Evolutionary conservation across 2,888 invertebrate species (phyloP).

Genomic region (Ophion obscuratus): DNA sequence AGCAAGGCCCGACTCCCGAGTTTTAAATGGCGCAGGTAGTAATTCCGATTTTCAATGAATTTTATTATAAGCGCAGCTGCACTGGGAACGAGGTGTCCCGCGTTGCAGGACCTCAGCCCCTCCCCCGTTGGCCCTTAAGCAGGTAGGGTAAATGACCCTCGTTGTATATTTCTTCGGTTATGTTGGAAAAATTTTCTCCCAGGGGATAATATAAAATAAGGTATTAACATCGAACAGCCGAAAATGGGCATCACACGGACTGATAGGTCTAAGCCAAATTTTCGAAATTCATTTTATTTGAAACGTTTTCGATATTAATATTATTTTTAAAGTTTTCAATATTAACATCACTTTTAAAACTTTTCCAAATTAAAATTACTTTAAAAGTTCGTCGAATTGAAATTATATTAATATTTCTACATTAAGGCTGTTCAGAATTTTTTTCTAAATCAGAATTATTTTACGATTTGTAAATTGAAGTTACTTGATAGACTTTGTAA

Average conservation of each 20-base stretch:
- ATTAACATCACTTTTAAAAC: background rate
- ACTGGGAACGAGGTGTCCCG: background rate
- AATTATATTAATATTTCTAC: too few relatives aligned
- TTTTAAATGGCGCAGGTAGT: conserved; percentile 16
- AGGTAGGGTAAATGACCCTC: conserved; percentile 5
- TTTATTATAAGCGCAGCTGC: conserved; percentile 17
- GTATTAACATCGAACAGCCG: background rate
- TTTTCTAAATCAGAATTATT: too few relatives aligned
- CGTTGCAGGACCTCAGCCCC: background rate
- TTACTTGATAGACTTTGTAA: too few relatives aligned
- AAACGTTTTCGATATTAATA: background rate
- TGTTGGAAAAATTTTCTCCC: background rate
- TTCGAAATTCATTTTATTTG: background rate
- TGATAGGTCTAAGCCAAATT: too few relatives aligned
- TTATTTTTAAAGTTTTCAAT: background rate
- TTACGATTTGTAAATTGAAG: too few relatives aligned
- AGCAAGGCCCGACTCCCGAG: background rate
- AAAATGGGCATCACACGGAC: background rate
- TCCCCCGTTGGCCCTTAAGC: background rate
- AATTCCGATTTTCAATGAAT: conserved; percentile 23
- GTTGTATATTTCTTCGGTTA: background rate
- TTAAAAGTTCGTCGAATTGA: too few relatives aligned
- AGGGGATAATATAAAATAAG: background rate
- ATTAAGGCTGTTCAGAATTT: too few relatives aligned
- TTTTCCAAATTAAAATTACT: too few relatives aligned